Conservation (phyloP, 2,113 vertebrate genomes). For the Ceyx cyanopectus region DNA sequence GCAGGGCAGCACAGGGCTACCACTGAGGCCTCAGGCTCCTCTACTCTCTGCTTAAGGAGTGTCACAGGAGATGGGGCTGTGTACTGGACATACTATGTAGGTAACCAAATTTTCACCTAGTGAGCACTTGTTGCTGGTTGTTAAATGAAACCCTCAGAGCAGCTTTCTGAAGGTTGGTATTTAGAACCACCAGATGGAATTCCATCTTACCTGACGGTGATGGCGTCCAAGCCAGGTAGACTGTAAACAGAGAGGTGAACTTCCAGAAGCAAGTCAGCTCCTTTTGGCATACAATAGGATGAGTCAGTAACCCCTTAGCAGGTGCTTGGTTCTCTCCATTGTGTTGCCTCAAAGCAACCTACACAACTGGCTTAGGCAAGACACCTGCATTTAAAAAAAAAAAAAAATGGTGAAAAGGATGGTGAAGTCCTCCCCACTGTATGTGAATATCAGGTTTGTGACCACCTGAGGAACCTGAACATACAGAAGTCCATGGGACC, state of each 20-base stretch:
- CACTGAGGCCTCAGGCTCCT: accelerated
- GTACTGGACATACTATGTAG: accelerated
- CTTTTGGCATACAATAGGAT: background rate
- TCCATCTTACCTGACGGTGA: background rate
- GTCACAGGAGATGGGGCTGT: accelerated
- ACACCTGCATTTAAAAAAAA: background rate
- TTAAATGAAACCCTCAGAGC: background rate
- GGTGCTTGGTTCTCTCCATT: background rate
- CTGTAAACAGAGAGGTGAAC: background rate
- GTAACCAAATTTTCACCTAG: background rate
- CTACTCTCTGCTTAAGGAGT: accelerated
- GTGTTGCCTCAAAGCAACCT: background rate
- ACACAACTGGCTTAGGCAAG: background rate
- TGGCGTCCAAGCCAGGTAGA: background rate
- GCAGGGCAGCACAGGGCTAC: background rate
- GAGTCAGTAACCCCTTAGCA: background rate
- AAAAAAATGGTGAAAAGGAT: too few species aligned
- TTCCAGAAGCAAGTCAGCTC: background rate
- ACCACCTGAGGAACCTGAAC: too few species aligned
- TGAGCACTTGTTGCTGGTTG: background rate
- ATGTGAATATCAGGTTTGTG: too few species aligned
- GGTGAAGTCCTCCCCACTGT: too few species aligned
- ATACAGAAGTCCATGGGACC: too few species aligned
- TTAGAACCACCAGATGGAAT: background rate
- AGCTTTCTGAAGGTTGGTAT: background rate